Conservation (phyloP, 2,113 vertebrate genomes). For the Ornithorhynchus anatinus region DNA sequence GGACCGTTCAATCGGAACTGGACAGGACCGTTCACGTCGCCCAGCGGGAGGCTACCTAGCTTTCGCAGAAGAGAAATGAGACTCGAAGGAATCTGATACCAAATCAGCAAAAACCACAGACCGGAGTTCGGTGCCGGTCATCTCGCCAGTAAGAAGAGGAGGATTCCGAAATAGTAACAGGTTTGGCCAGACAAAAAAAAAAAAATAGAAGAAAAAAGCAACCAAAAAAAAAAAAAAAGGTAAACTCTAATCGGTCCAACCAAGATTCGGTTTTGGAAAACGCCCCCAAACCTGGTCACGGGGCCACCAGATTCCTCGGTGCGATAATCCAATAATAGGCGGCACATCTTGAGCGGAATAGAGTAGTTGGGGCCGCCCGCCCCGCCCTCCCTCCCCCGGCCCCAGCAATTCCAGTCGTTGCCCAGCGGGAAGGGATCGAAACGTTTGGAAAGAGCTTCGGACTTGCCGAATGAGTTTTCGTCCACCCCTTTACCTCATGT, state of each 20-base stretch:
- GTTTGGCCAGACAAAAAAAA: slow-evolving; percentile 45
- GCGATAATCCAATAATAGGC: slow-evolving; percentile 79
- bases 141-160: slow-evolving; percentile 75
- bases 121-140: slow-evolving; percentile 72
- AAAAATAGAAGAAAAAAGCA: neutral
- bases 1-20: slow-evolving; percentile 67
- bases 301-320: slow-evolving; percentile 73
- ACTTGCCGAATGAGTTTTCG: slow-evolving; percentile 83
- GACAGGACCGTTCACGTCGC: slow-evolving; percentile 75
- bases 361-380: too few relatives aligned
- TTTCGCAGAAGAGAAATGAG: slow-evolving; percentile 74
- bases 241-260: slow-evolving; percentile 70
- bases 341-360: slow-evolving; percentile 78
- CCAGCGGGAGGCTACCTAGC: slow-evolving; percentile 77
- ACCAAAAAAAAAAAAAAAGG: neutral
- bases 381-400: too few relatives aligned
- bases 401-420: slow-evolving; percentile 76
- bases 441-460: slow-evolving; percentile 80
- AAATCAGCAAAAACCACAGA: slow-evolving; percentile 72
- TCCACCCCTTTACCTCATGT: slow-evolving; percentile 81
- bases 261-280: slow-evolving; percentile 80
- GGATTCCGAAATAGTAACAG: slow-evolving; percentile 73
- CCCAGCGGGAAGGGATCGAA: slow-evolving; percentile 83
- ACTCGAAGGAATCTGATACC: slow-evolving; percentile 70
- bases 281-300: slow-evolving; percentile 75